Percentiles rank a stretch among this genome's conserved stretches.
Conservation (phyloP, 2,797 vertebrate genomes). For the Corythornis leucogaster region DNA sequence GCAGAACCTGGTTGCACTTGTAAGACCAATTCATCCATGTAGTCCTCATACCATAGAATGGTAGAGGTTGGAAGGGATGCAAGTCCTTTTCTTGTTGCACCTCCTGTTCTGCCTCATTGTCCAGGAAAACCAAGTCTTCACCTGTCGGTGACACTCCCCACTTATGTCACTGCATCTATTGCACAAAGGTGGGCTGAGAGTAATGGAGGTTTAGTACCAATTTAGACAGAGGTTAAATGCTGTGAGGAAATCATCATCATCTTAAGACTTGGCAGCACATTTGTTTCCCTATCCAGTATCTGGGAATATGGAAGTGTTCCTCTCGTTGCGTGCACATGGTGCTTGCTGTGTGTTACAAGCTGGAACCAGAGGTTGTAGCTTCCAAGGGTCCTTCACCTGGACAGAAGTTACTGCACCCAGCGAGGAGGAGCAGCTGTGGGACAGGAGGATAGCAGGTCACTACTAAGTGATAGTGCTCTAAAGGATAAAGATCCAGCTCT, state of each 20-base stretch:
- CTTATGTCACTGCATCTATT: accelerated
- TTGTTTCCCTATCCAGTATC: background rate
- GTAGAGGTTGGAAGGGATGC: no score
- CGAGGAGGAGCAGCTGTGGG: background rate
- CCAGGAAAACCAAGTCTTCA: background rate
- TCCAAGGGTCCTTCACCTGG: background rate
- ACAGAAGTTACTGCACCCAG: background rate
- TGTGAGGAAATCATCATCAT: background rate
- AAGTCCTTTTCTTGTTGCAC: background rate
- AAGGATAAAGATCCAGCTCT: background rate
- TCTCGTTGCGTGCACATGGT: background rate
- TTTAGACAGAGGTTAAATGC: background rate
- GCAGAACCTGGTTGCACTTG: background rate
- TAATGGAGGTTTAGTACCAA: background rate
- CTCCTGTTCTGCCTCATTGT: background rate
- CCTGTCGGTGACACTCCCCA: accelerated
- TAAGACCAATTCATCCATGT: accelerated
- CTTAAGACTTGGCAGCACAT: no score
- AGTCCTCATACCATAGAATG: background rate
- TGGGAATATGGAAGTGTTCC: background rate
- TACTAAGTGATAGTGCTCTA: accelerated
- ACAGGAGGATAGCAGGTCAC: background rate
- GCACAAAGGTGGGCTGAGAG: background rate
- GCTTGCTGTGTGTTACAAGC: background rate
- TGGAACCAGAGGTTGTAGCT: background rate